A percentile compares a stretch with the other conserved stretches of the same genome.
These are phyloP conservation scores for Kryphioiulus occultus DNA, from an alignment of 2,888 invertebrate species.

Conservation along the genomic window DNA sequence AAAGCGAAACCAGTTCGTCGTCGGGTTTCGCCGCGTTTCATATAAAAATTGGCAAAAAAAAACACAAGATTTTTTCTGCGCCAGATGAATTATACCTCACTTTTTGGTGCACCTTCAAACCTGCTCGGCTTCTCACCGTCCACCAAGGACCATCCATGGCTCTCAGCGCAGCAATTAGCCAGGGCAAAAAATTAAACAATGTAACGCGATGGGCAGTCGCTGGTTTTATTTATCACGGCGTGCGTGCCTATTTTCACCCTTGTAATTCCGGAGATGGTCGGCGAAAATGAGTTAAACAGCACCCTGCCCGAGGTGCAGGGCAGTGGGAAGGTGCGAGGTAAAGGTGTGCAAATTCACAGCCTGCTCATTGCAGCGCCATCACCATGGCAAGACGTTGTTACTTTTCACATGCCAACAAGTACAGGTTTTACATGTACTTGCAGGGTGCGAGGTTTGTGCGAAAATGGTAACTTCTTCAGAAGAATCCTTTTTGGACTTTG, in stretches of 20 bases:
- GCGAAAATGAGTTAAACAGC: background rate
- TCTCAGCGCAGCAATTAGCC: background rate
- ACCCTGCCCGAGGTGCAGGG: background rate
- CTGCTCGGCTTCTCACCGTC: background rate
- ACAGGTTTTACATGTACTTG: background rate
- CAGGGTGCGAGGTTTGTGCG: background rate
- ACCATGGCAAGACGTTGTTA: background rate
- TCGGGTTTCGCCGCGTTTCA: background rate
- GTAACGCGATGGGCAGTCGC: constrained; percentile 17
- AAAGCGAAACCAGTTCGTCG: background rate
- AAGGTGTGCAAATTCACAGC: background rate
- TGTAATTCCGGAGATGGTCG: background rate
- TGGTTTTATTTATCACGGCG: background rate
- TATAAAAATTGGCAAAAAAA: background rate
- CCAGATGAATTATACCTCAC: background rate
- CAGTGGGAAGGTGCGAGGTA: background rate
- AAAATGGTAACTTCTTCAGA: background rate
- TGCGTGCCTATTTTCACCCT: background rate
- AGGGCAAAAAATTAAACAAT: background rate
- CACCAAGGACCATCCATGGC: background rate
- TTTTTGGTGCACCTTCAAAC: background rate
- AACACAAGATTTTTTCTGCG: background rate
- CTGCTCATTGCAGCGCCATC: background rate
- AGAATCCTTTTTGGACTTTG: background rate
- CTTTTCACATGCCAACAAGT: background rate